These are phyloP conservation scores for Craterocephalus amniculus DNA, from an alignment of 2,797 vertebrate genomes.

Conservation along the genomic window DNA sequence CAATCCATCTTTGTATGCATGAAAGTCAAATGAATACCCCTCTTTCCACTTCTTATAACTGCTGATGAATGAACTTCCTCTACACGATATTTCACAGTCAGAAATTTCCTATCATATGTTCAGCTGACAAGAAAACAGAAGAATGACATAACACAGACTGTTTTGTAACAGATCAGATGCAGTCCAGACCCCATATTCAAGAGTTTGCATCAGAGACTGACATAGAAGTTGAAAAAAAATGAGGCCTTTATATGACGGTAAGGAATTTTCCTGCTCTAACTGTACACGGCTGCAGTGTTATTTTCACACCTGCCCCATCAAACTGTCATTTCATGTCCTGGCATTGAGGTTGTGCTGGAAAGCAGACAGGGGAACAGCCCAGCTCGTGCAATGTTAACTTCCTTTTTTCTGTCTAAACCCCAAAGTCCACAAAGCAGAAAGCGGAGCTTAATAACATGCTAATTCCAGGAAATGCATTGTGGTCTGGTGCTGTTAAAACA, in stretches of 20 bases:
- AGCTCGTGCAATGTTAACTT: conserved; percentile 35
- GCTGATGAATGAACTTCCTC: conserved; percentile 6
- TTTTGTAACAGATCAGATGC: conserved; percentile 30
- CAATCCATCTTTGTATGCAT: not conserved
- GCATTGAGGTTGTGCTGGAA: conserved; percentile 31
- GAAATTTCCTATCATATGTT: conserved; percentile 6
- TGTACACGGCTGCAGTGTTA: not conserved
- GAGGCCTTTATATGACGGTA: conserved; percentile 26
- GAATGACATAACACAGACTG: conserved; percentile 30
- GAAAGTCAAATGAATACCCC: not conserved
- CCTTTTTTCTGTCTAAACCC: conserved; percentile 36
- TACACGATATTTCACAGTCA: conserved; percentile 3
- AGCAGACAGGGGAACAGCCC: conserved; percentile 4
- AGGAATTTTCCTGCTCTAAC: conserved; percentile 40
- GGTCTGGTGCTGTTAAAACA: conserved; percentile 48
- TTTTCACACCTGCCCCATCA: conserved; percentile 37
- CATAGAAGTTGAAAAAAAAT: conserved; percentile 46
- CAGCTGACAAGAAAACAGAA: conserved; percentile 22
- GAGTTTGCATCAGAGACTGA: conserved; percentile 32
- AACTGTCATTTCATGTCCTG: conserved; percentile 1
- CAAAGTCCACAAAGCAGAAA: conserved; percentile 18
- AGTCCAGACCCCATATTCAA: not conserved
- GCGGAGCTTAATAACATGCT: conserved; percentile 26
- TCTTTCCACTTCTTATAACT: not conserved
- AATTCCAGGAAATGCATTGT: conserved; percentile 56